Conservation (phyloP, 2,888 invertebrate genomes). For the Tortrix viridana region DNA sequence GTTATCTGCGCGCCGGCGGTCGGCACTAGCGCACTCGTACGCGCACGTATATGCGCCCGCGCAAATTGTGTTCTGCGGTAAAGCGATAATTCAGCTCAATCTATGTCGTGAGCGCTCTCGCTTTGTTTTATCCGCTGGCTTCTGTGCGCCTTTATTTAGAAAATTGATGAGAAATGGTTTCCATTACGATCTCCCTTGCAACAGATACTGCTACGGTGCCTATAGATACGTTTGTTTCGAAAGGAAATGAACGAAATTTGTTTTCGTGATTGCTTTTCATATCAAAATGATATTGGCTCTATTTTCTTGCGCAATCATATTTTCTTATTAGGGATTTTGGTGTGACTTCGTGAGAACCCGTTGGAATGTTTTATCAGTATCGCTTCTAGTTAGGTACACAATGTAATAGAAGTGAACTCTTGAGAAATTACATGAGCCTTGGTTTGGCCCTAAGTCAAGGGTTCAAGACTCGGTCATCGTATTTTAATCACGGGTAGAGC, state of each 20-base stretch:
- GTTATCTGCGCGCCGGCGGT: constrained; percentile 60
- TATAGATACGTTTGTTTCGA: constrained; percentile 63
- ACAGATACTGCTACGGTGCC: constrained; percentile 68
- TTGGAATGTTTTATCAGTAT: constrained; percentile 40
- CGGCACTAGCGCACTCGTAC: background rate
- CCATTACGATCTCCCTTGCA: constrained; percentile 81
- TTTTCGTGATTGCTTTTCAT: constrained; percentile 81
- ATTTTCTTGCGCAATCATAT: constrained; percentile 76
- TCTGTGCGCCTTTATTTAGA: constrained; percentile 84
- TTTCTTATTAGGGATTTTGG: constrained; percentile 70
- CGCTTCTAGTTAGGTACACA: constrained; percentile 16
- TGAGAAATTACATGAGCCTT: constrained; percentile 12
- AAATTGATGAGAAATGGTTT: constrained; percentile 84
- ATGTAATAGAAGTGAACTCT: constrained; percentile 18
- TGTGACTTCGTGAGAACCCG: constrained; percentile 73
- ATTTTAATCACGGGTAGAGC: background rate
- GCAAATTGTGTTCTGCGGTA: constrained; percentile 83
- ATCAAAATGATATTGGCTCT: constrained; percentile 79
- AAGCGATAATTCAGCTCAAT: constrained; percentile 84
- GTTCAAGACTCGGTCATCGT: background rate
- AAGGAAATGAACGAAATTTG: constrained; percentile 83
- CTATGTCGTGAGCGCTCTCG: constrained; percentile 82
- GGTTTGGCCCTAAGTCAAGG: constrained; percentile 2
- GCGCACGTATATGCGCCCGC: constrained; percentile 44
- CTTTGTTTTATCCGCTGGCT: constrained; percentile 83